Evolutionary conservation across 2,888 invertebrate species (phyloP).

Genomic region (Hofmannophila pseudospretella): DNA sequence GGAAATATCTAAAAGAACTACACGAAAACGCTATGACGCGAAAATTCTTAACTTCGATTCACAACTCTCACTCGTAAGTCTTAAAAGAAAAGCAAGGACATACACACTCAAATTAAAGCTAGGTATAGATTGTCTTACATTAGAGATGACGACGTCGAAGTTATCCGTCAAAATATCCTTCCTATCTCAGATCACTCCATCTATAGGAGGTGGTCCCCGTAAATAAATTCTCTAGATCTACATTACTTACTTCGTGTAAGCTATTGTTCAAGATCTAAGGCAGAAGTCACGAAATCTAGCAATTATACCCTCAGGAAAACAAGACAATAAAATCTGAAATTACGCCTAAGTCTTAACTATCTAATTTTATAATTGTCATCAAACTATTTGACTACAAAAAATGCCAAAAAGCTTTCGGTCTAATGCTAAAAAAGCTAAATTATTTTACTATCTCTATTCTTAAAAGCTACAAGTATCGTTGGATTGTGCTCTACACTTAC

Average conservation of each 20-base stretch:
- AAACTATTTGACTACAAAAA: conserved; percentile 58
- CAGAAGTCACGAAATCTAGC: conserved; percentile 62
- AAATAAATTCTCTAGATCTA: conserved; percentile 49
- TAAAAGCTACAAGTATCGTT: conserved; percentile 47
- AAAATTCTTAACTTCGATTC: conserved; percentile 46
- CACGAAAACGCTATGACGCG: conserved; percentile 31
- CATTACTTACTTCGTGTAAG: conserved; percentile 45
- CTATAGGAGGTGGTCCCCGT: conserved; percentile 68
- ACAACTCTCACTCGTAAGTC: conserved; percentile 55
- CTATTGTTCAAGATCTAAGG: conserved; percentile 50
- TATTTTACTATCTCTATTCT: conserved; percentile 31
- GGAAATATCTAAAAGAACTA: conserved; percentile 36
- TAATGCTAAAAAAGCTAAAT: conserved; percentile 71
- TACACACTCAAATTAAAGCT: conserved; percentile 46
- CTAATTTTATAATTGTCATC: conserved; percentile 44
- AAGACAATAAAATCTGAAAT: conserved; percentile 43
- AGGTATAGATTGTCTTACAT: conserved; percentile 58
- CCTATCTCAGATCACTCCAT: conserved; percentile 56
- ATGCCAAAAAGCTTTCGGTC: conserved; percentile 63
- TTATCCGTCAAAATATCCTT: conserved; percentile 40
- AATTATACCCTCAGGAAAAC: conserved; percentile 43
- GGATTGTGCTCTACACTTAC: conserved; percentile 58
- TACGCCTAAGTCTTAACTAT: conserved; percentile 29
- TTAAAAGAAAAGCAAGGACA: conserved; percentile 40
- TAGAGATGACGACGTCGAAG: conserved; percentile 53